A percentile compares a stretch with the other conserved stretches of the same genome.
phyloP scores from a whole-genome alignment of 2,797 vertebrate genomes.

The Hybognathus amarus region DNA sequence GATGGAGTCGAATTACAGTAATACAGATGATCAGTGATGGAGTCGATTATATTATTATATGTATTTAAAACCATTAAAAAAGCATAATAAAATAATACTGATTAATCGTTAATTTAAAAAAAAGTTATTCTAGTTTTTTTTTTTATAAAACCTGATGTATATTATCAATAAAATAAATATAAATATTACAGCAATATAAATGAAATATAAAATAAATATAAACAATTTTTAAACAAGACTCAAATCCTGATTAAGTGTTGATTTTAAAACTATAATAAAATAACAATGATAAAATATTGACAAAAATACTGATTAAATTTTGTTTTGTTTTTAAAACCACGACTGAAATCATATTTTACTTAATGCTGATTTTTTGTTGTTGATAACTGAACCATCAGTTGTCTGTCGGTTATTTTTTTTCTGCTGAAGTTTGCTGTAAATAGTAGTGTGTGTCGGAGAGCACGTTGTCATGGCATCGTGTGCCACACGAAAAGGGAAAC shows the following conservation, averaged over 20 bases:
- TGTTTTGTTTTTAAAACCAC: neutral
- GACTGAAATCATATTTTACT: no score
- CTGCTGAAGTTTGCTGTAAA: slow-evolving; percentile 34
- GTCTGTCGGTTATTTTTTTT: neutral
- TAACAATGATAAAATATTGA: neutral
- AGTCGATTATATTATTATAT: no score
- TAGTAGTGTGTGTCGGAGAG: neutral
- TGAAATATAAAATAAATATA: neutral
- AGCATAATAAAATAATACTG: neutral
- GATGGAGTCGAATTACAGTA: no score
- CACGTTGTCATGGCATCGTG: slow-evolving; percentile 5
- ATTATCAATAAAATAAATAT: no score
- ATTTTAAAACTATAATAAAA: neutral
- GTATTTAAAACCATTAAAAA: no score
- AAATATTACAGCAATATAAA: no score
- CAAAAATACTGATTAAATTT: no score
- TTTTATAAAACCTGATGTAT: no score
- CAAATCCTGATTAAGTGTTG: neutral
- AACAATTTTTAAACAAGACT: neutral
- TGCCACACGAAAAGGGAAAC: slow-evolving; percentile 39
- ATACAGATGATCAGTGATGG: no score
- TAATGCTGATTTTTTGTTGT: neutral
- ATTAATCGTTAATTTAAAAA: no score
- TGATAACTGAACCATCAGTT: no score
- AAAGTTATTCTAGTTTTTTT: no score